Conservation (phyloP, 1,140 invertebrate genomes). For the Gerris buenoi region DNA sequence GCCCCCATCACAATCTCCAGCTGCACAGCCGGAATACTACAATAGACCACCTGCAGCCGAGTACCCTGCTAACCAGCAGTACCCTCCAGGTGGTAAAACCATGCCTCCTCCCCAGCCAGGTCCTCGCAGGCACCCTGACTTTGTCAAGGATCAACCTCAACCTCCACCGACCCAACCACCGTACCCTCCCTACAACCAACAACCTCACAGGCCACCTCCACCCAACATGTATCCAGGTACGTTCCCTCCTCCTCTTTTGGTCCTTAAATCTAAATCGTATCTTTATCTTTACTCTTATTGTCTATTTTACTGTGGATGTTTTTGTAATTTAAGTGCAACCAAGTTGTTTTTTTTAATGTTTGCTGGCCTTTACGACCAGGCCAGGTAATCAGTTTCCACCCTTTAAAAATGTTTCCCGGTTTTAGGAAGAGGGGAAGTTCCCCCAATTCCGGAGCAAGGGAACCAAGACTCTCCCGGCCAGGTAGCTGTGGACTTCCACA, state of each 20-base stretch:
- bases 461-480: too few relatives aligned
- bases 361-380: too few relatives aligned
- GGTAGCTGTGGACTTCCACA: too few relatives aligned
- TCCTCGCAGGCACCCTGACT: constrained; percentile 67
- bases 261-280: not conserved
- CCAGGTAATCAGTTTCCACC: too few relatives aligned
- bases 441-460: too few relatives aligned
- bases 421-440: too few relatives aligned
- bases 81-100: constrained; percentile 35
- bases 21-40: constrained; percentile 9
- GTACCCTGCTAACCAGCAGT: constrained; percentile 29
- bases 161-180: constrained; percentile 7
- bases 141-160: constrained; percentile 55
- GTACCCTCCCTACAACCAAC: constrained; percentile 21
- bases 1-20: constrained; percentile 9
- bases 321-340: too few relatives aligned
- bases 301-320: too few relatives aligned
- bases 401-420: too few relatives aligned
- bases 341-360: too few relatives aligned
- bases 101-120: constrained; percentile 50
- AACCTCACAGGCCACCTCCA: constrained; percentile 26
- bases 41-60: constrained; percentile 13
- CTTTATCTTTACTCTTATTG: too few relatives aligned
- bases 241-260: not conserved
- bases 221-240: constrained; percentile 34